These are phyloP conservation scores for Amblyopsis hoosieri DNA, from an alignment of 2,797 vertebrate species.

Conservation along the genomic window DNA sequence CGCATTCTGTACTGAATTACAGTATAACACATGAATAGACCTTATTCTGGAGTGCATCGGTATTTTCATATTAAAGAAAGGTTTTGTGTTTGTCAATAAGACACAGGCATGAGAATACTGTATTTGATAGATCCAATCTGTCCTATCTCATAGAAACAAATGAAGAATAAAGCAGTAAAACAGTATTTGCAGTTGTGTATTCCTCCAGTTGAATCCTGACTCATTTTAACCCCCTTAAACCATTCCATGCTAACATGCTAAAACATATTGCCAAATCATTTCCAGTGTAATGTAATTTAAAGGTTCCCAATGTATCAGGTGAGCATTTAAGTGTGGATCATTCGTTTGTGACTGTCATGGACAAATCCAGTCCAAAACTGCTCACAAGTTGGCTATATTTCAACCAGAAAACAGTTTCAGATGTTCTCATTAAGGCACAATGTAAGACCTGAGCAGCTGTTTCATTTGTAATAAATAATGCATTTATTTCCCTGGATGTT, in stretches of 20 bases:
- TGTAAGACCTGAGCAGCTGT: constrained; percentile 50
- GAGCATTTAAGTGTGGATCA: constrained; percentile 47
- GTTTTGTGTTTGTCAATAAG: too few species aligned
- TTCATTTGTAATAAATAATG: constrained; percentile 39
- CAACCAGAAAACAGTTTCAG: constrained; percentile 24
- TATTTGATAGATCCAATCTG: too few species aligned
- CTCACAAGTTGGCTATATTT: constrained; percentile 26
- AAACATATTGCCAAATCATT: too few species aligned
- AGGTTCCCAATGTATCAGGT: constrained; percentile 40
- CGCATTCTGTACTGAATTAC: not conserved
- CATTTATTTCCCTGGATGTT: constrained; percentile 34
- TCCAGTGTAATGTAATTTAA: constrained; percentile 37
- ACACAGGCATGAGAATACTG: too few species aligned
- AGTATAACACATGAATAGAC: not conserved
- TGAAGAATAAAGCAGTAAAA: not conserved
- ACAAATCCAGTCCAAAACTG: constrained; percentile 18
- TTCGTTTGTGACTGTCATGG: constrained; percentile 26
- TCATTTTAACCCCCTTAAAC: too few species aligned
- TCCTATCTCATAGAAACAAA: not conserved
- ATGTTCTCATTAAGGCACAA: constrained; percentile 42
- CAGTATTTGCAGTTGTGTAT: not conserved
- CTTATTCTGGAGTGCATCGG: not conserved
- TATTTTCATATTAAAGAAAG: not conserved
- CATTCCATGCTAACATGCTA: too few species aligned
- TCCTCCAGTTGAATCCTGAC: too few species aligned